These are phyloP conservation scores for Caenorhabditis sp. DNA, from an alignment of 2,888 invertebrate species.

Conservation along the genomic window DNA sequence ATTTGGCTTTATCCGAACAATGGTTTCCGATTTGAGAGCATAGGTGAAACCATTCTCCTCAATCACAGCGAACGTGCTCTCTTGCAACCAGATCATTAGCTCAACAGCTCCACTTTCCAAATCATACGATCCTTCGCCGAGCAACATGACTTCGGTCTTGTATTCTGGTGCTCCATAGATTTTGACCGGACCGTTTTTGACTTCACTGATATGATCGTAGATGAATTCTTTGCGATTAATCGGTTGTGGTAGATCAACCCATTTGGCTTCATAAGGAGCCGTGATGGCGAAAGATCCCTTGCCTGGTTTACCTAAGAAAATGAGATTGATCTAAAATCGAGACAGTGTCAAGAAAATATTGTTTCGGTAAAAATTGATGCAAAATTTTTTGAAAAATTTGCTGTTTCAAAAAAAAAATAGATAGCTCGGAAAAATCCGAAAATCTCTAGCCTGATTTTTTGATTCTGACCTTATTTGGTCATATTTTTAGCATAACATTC, in stretches of 20 bases:
- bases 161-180: constrained; percentile 57
- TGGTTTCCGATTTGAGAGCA: constrained; percentile 40
- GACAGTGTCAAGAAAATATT: no score
- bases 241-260: constrained; percentile 31
- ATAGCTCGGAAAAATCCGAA: no score
- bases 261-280: constrained; percentile 52
- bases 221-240: constrained; percentile 57
- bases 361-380: no score
- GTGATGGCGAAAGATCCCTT: constrained; percentile 42
- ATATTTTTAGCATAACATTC: no score
- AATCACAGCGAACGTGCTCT: constrained; percentile 44
- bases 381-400: no score
- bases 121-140: constrained; percentile 53
- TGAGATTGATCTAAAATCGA: no score
- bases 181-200: constrained; percentile 55
- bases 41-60: constrained; percentile 39
- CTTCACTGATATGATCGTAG: constrained; percentile 42
- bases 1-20: constrained; percentile 41
- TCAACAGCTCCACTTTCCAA: constrained; percentile 50
- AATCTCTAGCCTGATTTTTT: no score
- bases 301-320: constrained; percentile 41
- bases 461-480: no score
- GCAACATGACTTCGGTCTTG: constrained; percentile 49
- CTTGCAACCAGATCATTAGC: constrained; percentile 51
- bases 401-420: no score